Evolutionary conservation across 2,888 invertebrate species (phyloP).

Genomic region (Opisthograptis luteolata): DNA sequence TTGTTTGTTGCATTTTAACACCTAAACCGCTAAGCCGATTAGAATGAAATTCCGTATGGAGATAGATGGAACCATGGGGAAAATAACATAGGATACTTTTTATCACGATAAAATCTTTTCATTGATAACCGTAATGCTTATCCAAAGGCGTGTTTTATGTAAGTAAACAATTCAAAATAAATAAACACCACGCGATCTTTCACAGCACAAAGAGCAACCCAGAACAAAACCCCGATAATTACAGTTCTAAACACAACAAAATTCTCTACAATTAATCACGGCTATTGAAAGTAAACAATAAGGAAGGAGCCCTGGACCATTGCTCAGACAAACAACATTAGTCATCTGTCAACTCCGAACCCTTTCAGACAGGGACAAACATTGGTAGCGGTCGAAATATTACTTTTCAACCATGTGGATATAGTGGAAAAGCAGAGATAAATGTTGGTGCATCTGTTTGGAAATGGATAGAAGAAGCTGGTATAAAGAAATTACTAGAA

Average conservation of each 20-base stretch:
- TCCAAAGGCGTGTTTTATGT: too few species aligned
- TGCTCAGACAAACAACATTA: conserved; percentile 65
- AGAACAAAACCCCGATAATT: conserved; percentile 16
- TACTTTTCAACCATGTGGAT: conserved; percentile 35
- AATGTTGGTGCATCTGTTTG: conserved; percentile 24
- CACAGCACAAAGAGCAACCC: conserved; percentile 12
- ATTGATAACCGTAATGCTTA: too few species aligned
- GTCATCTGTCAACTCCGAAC: conserved; percentile 62
- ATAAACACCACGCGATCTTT: background rate
- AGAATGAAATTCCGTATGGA: too few species aligned
- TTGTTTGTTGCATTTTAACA: too few species aligned
- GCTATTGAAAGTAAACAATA: conserved; percentile 67
- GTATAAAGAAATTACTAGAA: background rate
- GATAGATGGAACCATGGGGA: too few species aligned
- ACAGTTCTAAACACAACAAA: conserved; percentile 33
- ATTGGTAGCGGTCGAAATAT: conserved; percentile 44
- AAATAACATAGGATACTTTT: too few species aligned
- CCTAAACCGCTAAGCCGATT: too few species aligned
- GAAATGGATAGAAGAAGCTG: background rate
- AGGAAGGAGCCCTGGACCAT: conserved; percentile 52
- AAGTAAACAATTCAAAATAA: too few species aligned
- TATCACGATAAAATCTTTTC: too few species aligned
- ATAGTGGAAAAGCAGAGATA: conserved; percentile 35
- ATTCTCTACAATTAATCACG: conserved; percentile 55
- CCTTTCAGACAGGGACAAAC: conserved; percentile 61